phyloP scores from a whole-genome alignment of 2,113 vertebrate species.

The Ceyx margarethae region DNA sequence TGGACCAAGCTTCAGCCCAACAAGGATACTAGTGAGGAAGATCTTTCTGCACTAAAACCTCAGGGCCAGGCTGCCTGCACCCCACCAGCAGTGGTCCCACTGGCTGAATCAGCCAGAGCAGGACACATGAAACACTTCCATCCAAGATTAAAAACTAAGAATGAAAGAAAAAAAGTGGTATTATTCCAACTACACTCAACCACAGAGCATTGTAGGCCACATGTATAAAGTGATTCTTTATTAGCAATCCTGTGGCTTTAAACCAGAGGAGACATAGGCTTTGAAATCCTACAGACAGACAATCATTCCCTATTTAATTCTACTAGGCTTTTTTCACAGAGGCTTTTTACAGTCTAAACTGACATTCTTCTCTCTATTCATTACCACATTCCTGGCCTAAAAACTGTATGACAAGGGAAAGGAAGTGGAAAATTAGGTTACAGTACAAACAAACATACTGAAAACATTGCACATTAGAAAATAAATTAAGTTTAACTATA shows the following conservation, averaged over 20 bases:
- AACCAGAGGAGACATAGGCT: conserved; percentile 47
- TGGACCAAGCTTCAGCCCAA: not conserved
- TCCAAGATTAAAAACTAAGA: not conserved
- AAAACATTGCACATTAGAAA: conserved; percentile 55
- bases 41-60: not conserved
- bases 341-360: conserved; percentile 56
- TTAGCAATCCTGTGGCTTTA: conserved; percentile 20
- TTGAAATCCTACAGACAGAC: conserved; percentile 48
- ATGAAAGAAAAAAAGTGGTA: not conserved
- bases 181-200: not conserved
- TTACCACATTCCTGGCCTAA: conserved; percentile 52
- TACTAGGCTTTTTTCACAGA: conserved; percentile 37
- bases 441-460: conserved; percentile 56
- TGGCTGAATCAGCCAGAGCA: not conserved
- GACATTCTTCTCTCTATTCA: conserved; percentile 66
- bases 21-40: not conserved
- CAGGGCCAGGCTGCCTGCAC: not conserved
- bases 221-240: conserved; percentile 1
- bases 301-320: conserved; percentile 48
- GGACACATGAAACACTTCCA: not conserved
- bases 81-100: not conserved
- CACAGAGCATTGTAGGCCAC: not conserved
- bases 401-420: conserved; percentile 64
- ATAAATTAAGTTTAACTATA: conserved; percentile 62
- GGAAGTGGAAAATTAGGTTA: conserved; percentile 66